Percentiles rank a stretch among this genome's conserved stretches.
phyloP scores from a whole-genome alignment of 2,113 vertebrate genomes.

The Paramormyrops kingsleyae region DNA sequence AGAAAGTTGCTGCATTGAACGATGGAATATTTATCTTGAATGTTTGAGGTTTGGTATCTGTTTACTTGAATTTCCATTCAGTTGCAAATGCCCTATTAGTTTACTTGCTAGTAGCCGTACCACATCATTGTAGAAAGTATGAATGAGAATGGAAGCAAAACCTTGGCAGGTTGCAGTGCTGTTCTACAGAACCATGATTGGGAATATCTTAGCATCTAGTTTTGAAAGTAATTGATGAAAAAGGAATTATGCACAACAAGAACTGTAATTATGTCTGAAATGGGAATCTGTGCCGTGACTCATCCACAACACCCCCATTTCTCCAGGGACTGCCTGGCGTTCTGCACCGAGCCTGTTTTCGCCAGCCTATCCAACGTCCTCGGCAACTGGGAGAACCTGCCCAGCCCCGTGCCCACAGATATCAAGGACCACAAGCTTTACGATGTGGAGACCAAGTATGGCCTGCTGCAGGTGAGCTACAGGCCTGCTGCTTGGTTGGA shows the following conservation, averaged over 20 bases:
- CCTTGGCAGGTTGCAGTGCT: background rate
- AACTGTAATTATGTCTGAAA: background rate
- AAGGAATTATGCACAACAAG: background rate
- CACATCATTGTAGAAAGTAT: background rate
- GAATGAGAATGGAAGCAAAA: background rate
- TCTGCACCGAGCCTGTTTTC: conserved; percentile 96
- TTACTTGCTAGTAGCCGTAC: background rate
- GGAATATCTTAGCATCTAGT: background rate
- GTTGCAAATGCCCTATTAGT: background rate
- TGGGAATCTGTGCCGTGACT: background rate
- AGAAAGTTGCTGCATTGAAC: background rate
- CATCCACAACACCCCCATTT: background rate
- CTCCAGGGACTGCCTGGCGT: conserved; percentile 89
- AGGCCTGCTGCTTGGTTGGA: background rate
- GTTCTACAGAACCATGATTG: background rate
- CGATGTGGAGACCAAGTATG: conserved; percentile 95
- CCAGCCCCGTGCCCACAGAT: conserved; percentile 78
- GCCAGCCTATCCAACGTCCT: conserved; percentile 94
- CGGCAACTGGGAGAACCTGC: conserved; percentile 90
- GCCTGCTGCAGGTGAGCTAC: conserved; percentile 85
- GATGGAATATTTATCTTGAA: background rate
- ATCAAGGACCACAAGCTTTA: conserved; percentile 95
- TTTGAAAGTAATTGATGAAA: background rate
- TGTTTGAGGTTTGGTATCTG: background rate
- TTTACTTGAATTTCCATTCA: background rate